phyloP scores from a whole-genome alignment of 2,113 vertebrate species.

The Zosterops lateralis region DNA sequence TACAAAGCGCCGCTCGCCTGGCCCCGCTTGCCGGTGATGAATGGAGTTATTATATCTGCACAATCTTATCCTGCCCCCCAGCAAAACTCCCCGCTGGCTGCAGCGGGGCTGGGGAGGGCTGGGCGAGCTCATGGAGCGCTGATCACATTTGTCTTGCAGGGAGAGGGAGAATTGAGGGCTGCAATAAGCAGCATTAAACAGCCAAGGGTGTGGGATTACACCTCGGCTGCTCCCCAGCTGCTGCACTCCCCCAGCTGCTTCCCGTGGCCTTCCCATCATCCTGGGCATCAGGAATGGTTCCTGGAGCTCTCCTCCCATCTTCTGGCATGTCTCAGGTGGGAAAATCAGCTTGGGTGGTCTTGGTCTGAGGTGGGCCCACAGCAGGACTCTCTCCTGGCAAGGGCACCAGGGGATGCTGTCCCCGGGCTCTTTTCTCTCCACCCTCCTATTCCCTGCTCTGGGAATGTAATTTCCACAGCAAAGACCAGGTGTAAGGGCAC shows the following conservation, averaged over 20 bases:
- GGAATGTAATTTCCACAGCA: not conserved
- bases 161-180: conserved; percentile 1
- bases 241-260: rapidly evolving
- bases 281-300: rapidly evolving
- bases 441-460: not conserved
- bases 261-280: rapidly evolving
- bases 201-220: not conserved
- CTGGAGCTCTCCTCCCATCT: not conserved
- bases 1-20: not conserved
- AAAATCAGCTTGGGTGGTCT: not conserved
- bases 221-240: not conserved
- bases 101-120: conserved; percentile 22
- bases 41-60: conserved; percentile 63
- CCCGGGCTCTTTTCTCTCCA: not conserved
- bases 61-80: conserved; percentile 63
- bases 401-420: not conserved
- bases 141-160: conserved; percentile 36
- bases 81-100: conserved; percentile 44
- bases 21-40: conserved; percentile 11
- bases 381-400: not conserved
- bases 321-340: not conserved
- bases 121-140: not conserved
- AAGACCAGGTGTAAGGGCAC: not conserved
- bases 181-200: not conserved
- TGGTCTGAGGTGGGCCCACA: not conserved